A percentile compares a stretch with the other conserved stretches of the same genome.
phyloP scores from a whole-genome alignment of 1,140 invertebrate species.

The Aphidius gifuensis region DNA sequence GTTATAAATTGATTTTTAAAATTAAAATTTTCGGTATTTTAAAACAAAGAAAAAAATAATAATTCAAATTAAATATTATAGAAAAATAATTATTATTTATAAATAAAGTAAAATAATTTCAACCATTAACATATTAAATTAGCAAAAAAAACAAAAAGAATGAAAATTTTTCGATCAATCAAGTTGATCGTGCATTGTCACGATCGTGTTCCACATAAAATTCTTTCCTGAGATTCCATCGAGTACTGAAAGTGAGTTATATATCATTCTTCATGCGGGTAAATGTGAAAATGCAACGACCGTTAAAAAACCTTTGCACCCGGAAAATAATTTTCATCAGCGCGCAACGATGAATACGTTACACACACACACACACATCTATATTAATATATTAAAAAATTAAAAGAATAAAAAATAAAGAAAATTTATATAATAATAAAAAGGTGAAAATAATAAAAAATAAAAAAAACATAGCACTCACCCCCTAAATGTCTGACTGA shows the following conservation, averaged over 20 bases:
- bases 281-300: not conserved
- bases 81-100: no score
- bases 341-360: not conserved
- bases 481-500: conserved; percentile 9
- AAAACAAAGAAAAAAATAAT: no score
- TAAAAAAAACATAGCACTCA: not conserved
- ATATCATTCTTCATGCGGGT: no score
- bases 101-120: no score
- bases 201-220: conserved; percentile 13
- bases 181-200: conserved; percentile 14
- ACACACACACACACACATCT: no score
- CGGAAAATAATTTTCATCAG: conserved; percentile 21
- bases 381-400: no score
- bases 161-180: conserved; percentile 12
- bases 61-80: no score
- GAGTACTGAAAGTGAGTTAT: no score
- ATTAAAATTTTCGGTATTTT: no score
- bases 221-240: conserved; percentile 23
- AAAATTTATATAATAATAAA: conserved; percentile 13
- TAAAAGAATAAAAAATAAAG: not conserved
- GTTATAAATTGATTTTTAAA: no score
- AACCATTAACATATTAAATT: no score
- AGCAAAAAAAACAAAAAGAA: not conserved
- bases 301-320: conserved; percentile 11
- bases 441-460: not conserved